Conservation (phyloP, 1,140 invertebrate genomes). For the Drosophila obscura region DNA sequence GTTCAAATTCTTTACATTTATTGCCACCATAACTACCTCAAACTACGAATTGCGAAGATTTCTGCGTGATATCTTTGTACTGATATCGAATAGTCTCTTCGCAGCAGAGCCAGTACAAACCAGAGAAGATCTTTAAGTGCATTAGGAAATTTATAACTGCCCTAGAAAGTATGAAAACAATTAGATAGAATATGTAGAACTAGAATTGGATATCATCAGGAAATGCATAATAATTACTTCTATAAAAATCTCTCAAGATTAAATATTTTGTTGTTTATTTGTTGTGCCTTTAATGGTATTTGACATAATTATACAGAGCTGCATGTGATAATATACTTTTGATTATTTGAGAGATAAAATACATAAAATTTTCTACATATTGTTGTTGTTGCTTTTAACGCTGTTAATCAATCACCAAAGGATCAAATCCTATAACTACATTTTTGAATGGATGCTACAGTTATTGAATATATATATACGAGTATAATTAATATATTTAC, state of each 20-base stretch:
- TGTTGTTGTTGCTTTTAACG: slow-evolving; percentile 11
- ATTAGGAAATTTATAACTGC: background rate
- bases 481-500: slow-evolving; percentile 11
- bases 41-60: slow-evolving; percentile 67
- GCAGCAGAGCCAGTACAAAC: background rate
- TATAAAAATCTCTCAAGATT: too few species aligned
- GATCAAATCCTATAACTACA: slow-evolving; percentile 23
- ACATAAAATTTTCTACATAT: slow-evolving; percentile 8
- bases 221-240: too few species aligned
- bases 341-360: slow-evolving; percentile 49
- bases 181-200: too few species aligned
- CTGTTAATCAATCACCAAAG: slow-evolving; percentile 28
- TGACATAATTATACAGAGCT: slow-evolving; percentile 23
- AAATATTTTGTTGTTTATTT: too few species aligned
- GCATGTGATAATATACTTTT: slow-evolving; percentile 50
- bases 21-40: slow-evolving; percentile 54
- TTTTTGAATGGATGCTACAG: slow-evolving; percentile 9
- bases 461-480: slow-evolving; percentile 38
- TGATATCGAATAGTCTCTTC: slow-evolving; percentile 1
- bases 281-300: slow-evolving; percentile 38
- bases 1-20: slow-evolving; percentile 70
- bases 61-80: slow-evolving; percentile 30
- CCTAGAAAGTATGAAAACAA: slow-evolving; percentile 10
- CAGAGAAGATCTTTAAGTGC: slow-evolving; percentile 25
- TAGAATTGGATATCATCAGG: too few species aligned